Conservation (phyloP, 2,888 invertebrate species). For the Nemurella pictetii region DNA sequence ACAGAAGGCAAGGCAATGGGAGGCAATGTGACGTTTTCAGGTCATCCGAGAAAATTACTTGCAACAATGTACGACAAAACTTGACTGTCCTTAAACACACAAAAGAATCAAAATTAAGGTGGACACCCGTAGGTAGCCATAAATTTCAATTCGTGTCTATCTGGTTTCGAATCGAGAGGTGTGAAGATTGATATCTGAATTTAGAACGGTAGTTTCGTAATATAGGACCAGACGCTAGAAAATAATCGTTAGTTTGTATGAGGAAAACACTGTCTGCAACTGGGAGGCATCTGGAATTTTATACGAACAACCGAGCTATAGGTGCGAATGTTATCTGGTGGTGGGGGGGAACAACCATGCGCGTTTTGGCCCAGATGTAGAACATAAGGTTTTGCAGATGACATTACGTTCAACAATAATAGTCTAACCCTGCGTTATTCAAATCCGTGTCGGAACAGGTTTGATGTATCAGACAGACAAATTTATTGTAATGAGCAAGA, state of each 20-base stretch:
- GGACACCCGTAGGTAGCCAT: neutral
- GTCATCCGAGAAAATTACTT: neutral
- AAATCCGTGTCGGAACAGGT: neutral
- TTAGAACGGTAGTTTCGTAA: neutral
- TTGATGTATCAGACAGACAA: neutral
- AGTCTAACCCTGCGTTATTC: neutral
- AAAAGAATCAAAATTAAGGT: neutral
- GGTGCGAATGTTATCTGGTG: slow-evolving; percentile 10
- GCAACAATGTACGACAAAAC: neutral
- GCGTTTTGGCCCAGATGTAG: slow-evolving; percentile 7
- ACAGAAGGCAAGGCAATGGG: neutral
- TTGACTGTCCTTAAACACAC: neutral
- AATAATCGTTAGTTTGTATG: neutral
- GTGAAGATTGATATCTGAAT: neutral
- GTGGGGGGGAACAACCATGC: slow-evolving; percentile 25
- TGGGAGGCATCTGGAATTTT: neutral
- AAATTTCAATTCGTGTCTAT: neutral
- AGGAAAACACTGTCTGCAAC: neutral
- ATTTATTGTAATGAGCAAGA: slow-evolving; percentile 1
- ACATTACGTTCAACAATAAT: neutral
- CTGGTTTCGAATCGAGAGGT: neutral
- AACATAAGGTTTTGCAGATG: slow-evolving; percentile 23
- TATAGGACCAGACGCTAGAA: neutral
- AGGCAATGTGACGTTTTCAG: slow-evolving; percentile 25
- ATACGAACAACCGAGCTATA: neutral